Conservation (phyloP, 2,797 vertebrate genomes). For the Pelochelys cantorii region DNA sequence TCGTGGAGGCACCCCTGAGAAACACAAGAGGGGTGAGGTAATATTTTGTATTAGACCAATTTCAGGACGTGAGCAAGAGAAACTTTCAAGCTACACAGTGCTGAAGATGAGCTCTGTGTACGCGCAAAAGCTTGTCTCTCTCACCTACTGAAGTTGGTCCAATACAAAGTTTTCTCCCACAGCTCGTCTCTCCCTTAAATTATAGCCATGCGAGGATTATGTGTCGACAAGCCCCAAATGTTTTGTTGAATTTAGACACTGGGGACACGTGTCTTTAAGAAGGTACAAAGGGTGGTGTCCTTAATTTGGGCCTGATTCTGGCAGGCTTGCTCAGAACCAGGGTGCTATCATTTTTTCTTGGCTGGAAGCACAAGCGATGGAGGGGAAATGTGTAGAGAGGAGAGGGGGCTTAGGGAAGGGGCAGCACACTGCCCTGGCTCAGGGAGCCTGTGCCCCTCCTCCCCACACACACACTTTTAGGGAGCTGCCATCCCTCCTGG, state of each 20-base stretch:
- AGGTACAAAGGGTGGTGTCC: background rate
- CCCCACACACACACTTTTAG: too few relatives aligned
- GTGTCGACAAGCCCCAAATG: too few relatives aligned
- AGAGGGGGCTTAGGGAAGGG: too few relatives aligned
- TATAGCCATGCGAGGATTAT: background rate
- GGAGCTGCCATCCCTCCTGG: background rate
- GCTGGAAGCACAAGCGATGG: too few relatives aligned
- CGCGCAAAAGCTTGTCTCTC: background rate
- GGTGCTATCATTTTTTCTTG: too few relatives aligned
- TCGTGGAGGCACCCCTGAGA: too few relatives aligned
- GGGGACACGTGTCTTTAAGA: background rate
- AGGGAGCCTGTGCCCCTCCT: too few relatives aligned
- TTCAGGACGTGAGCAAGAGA: too few relatives aligned
- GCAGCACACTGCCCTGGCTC: too few relatives aligned
- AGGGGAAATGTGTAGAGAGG: too few relatives aligned
- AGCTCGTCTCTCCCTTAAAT: background rate
- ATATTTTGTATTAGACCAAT: too few relatives aligned
- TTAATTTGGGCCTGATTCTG: background rate
- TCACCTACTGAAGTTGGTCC: background rate
- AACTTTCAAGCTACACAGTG: background rate
- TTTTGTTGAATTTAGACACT: background rate
- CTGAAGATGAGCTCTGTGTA: background rate
- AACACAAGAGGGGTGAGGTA: too few relatives aligned
- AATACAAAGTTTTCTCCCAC: background rate
- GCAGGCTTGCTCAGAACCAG: background rate